These are phyloP conservation scores for Ommatoiulus sabulosus DNA, from an alignment of 2,888 invertebrate genomes.

Conservation along the genomic window DNA sequence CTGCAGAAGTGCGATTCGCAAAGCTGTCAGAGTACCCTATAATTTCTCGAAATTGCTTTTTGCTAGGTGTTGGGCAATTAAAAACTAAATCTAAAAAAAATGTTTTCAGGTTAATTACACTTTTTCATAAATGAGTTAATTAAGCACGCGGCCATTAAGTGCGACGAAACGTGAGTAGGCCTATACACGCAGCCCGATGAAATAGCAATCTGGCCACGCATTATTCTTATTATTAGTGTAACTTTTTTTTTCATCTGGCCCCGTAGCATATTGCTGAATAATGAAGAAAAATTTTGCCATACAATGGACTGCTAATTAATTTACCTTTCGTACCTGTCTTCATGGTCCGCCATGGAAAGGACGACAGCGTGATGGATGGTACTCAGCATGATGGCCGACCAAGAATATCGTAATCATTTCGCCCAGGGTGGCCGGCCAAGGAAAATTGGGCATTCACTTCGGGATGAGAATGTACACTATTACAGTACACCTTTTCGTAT, in stretches of 20 bases:
- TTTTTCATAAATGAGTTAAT: not conserved
- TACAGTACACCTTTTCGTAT: not conserved
- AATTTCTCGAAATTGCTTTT: too few species aligned
- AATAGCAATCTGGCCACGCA: not conserved
- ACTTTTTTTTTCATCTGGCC: not conserved
- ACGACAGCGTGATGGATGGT: not conserved
- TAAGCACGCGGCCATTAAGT: not conserved
- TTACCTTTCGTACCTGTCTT: slow-evolving; percentile 10
- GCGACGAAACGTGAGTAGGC: not conserved
- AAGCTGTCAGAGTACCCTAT: too few species aligned
- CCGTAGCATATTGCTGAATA: slow-evolving; percentile 12
- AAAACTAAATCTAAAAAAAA: not conserved
- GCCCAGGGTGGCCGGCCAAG: not conserved
- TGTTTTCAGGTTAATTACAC: not conserved
- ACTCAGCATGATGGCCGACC: not conserved
- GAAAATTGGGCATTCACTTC: not conserved
- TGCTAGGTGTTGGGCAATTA: too few species aligned
- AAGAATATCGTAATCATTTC: slow-evolving; percentile 12
- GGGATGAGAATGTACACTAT: not conserved
- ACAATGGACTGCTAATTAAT: slow-evolving; percentile 11
- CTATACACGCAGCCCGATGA: not conserved
- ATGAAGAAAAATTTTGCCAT: not conserved
- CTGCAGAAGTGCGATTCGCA: too few species aligned
- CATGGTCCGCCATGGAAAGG: not conserved
- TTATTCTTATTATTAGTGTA: not conserved